Evolutionary conservation across 92 coral and sea anemone genomes (phyloP).

Genomic region (Porites divaricata): DNA sequence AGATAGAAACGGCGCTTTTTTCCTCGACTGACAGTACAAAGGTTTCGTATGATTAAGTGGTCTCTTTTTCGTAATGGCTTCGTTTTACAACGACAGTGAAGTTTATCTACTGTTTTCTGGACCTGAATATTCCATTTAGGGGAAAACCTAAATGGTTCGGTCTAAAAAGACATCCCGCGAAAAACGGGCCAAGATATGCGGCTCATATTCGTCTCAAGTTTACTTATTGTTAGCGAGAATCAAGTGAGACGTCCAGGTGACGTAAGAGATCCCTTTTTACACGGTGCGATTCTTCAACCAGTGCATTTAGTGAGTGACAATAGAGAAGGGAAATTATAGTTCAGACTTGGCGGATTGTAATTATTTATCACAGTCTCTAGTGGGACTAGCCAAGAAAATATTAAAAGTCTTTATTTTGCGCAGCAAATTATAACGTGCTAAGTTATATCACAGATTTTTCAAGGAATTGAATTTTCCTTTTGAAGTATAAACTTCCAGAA

Average conservation of each 20-base stretch:
- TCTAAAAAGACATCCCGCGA: too few species aligned
- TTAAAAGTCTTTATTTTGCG: not conserved
- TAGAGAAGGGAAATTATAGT: not conserved
- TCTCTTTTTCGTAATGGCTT: not conserved
- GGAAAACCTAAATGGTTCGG: too few species aligned
- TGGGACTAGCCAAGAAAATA: not conserved
- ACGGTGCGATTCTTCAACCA: not conserved
- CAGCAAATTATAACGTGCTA: not conserved
- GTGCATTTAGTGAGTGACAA: not conserved
- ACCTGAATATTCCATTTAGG: not conserved
- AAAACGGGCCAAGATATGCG: not conserved
- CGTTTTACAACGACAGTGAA: not conserved
- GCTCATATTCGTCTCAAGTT: not conserved
- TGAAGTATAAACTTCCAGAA: not conserved
- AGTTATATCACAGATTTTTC: not conserved
- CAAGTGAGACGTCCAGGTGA: not conserved
- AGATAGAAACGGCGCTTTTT: slow-evolving; percentile 6
- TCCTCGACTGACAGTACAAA: slow-evolving; percentile 21
- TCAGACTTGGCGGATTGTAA: not conserved
- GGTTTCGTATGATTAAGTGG: not conserved
- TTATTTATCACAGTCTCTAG: not conserved
- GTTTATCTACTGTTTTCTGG: not conserved
- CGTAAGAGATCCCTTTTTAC: not conserved
- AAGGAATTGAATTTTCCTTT: not conserved
- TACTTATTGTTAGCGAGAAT: not conserved